Base-by-base conservation (phyloP, 1,140 invertebrate species). In the Formica exsecta region DNA sequence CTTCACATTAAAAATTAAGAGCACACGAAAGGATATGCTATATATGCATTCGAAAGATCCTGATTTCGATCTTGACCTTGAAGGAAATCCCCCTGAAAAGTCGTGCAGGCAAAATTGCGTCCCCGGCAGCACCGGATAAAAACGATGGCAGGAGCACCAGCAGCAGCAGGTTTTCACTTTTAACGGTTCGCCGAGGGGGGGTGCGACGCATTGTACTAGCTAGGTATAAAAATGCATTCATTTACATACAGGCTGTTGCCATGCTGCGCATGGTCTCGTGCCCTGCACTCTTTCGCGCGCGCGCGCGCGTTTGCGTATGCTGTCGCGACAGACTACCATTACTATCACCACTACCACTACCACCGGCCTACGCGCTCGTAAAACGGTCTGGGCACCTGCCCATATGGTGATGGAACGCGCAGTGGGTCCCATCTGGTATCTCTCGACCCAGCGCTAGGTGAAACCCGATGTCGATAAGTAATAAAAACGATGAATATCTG, bases 91-190 rank as follows among this genome's bases (percentile, higher is more conserved):
- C 22, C 22, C 86, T 87, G 89, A 91, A 91, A 92, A 91, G 54
- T 90, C 73, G 87, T 75, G 86, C 89, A 86, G 19, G 29, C 32
- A 29, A 38, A 66, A 84, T 54, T 61, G 25, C 64, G 80, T 81
- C 71, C 51, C 62, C 54, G 25, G 11, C 25, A 32, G 22, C 44
- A 44, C 13, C 48, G 48, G 36, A 59, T 22, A 77, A 70, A 54
- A 57, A 41, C 29, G 51, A 25, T 41, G 1, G 71, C 65, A 86
- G 75, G 54, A 64, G 36, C 77, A 64, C 54, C 64, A 73, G 84
- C 74, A 83, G 86, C 91, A 94, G 92, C 94, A 94, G 94, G 94
- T 95, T 94, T 95, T 92, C 92, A 93, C 92, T 95, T 94, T 93
- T 93, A 95, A 95, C 94, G 94, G 94, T 94, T 92, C 92, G 87